These are phyloP conservation scores for Meta bourneti DNA, from an alignment of 2,888 invertebrate species.

Conservation along the genomic window DNA sequence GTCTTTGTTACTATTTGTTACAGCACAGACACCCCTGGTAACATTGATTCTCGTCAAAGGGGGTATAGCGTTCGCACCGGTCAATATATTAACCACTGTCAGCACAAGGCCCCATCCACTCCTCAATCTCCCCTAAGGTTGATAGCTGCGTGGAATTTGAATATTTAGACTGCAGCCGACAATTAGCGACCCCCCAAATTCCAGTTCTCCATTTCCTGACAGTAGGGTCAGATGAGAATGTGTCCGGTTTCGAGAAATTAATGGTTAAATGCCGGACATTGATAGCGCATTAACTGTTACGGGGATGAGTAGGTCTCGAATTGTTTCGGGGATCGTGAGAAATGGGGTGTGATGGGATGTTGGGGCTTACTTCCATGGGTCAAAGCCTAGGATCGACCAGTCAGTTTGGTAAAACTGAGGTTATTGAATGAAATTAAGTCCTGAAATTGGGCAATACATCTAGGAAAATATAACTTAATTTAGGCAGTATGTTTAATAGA, in stretches of 20 bases:
- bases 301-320: conserved; percentile 29
- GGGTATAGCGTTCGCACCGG: no score
- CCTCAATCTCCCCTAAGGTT: no score
- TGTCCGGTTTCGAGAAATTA: conserved; percentile 56
- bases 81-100: conserved; percentile 47
- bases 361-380: neutral
- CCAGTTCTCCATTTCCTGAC: conserved; percentile 32
- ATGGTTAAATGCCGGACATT: conserved; percentile 66
- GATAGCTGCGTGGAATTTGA: conserved; percentile 46
- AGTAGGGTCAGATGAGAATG: conserved; percentile 49
- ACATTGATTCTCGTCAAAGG: conserved; percentile 12
- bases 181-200: conserved; percentile 50
- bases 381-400: neutral
- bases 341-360: neutral
- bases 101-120: neutral
- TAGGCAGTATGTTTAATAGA: no score
- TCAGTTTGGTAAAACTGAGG: neutral
- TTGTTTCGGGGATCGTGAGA: conserved; percentile 31
- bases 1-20: neutral
- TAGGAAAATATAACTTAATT: neutral
- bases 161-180: conserved; percentile 61
- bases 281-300: conserved; percentile 61
- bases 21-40: neutral
- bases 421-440: no score
- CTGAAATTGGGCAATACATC: no score